Conservation (phyloP, 1,140 invertebrate genomes). For the Heliconius hewitsoni region DNA sequence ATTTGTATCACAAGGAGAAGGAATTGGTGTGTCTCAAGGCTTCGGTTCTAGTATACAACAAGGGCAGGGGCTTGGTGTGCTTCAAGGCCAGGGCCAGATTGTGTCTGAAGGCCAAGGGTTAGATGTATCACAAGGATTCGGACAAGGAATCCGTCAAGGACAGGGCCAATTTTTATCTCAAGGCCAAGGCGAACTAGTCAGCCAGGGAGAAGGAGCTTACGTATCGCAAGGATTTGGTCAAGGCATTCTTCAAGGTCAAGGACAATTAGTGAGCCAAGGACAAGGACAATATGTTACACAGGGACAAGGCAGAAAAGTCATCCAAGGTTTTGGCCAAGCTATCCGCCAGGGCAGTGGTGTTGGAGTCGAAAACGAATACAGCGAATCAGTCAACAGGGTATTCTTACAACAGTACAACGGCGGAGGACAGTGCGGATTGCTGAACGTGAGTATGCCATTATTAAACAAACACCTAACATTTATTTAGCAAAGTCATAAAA, state of each 20-base stretch:
- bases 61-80: background rate
- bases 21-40: slow-evolving; percentile 20
- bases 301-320: slow-evolving; percentile 32
- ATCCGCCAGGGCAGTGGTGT: slow-evolving; percentile 35
- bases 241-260: slow-evolving; percentile 37
- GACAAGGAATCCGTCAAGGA: slow-evolving; percentile 37
- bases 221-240: slow-evolving; percentile 31
- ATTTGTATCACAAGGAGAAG: slow-evolving; percentile 33
- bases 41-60: background rate
- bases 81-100: slow-evolving; percentile 25
- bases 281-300: slow-evolving; percentile 37
- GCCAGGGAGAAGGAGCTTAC: slow-evolving; percentile 36
- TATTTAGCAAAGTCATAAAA: background rate
- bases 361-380: slow-evolving; percentile 54
- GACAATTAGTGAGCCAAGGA: slow-evolving; percentile 31
- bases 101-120: background rate
- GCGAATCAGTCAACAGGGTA: slow-evolving; percentile 56
- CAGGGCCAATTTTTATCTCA: slow-evolving; percentile 29
- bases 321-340: slow-evolving; percentile 18
- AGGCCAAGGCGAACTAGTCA: slow-evolving; percentile 33
- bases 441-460: slow-evolving; percentile 60
- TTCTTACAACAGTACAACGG: slow-evolving; percentile 59
- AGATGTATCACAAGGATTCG: slow-evolving; percentile 35
- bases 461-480: background rate
- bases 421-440: slow-evolving; percentile 59